Evolutionary conservation across 1,140 invertebrate genomes (phyloP).

Genomic region (Batillaria attramentaria): DNA sequence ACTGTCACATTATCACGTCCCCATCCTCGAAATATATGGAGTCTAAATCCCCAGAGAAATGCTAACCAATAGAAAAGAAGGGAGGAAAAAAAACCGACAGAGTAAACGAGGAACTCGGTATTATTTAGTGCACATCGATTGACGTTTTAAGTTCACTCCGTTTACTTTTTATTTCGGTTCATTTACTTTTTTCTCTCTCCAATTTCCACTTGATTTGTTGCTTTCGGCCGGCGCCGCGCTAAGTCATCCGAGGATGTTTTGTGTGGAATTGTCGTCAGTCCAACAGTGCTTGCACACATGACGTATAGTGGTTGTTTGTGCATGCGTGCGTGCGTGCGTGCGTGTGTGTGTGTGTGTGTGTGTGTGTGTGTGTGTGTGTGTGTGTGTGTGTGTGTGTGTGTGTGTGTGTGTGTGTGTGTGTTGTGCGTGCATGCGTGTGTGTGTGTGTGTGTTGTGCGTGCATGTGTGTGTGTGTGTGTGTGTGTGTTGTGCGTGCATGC

Average conservation of each 20-base stretch:
- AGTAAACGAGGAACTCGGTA: too few relatives aligned
- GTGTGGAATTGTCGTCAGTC: neutral
- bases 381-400: neutral
- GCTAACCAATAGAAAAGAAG: too few relatives aligned
- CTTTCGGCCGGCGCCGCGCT: neutral
- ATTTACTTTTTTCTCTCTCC: neutral
- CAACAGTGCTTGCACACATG: neutral
- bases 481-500: too few relatives aligned
- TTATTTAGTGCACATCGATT: too few relatives aligned
- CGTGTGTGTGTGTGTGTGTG: neutral
- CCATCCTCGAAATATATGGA: too few relatives aligned
- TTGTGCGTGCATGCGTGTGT: neutral
- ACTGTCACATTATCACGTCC: neutral
- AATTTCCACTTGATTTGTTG: neutral
- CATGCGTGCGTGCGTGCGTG: neutral
- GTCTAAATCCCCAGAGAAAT: too few relatives aligned
- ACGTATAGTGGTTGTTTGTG: neutral
- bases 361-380: neutral
- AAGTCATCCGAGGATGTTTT: neutral
- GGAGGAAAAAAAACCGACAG: too few relatives aligned
- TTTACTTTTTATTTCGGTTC: neutral
- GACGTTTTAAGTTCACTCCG: too few relatives aligned
- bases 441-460: conserved; percentile 7
- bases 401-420: neutral
- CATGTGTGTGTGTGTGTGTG: neutral